Percentiles rank a stretch among this genome's conserved stretches.
Evolutionary conservation across 2,113 vertebrate species (phyloP).

Genomic region (Eonycteris spelaea): DNA sequence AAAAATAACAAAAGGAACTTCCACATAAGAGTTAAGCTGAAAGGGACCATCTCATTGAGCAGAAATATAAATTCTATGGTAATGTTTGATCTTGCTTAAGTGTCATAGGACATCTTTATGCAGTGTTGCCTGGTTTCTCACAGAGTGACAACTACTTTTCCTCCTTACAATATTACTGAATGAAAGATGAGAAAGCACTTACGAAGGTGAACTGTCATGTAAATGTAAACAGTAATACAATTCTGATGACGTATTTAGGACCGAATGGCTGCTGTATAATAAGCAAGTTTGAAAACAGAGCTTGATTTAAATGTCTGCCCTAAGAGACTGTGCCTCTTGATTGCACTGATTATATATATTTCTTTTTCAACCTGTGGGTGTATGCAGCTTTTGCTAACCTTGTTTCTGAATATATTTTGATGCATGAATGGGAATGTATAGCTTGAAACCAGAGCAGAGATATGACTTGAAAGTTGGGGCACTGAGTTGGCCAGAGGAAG

Average conservation of each 20-base stretch:
- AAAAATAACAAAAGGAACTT: neutral
- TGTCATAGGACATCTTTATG: neutral
- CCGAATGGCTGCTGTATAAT: neutral
- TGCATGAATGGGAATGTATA: neutral
- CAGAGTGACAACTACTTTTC: neutral
- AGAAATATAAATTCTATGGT: neutral
- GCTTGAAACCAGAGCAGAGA: neutral
- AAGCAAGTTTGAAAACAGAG: neutral
- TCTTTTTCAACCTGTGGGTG: neutral
- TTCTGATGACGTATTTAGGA: neutral
- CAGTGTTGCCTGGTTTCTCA: neutral
- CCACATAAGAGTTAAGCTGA: neutral
- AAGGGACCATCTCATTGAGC: neutral
- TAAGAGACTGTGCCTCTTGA: neutral
- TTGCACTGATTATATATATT: neutral
- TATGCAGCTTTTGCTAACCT: neutral
- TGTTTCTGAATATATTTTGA: neutral
- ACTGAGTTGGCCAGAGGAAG: neutral
- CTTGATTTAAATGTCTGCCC: neutral
- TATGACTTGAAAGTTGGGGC: neutral
- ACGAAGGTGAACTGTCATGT: neutral
- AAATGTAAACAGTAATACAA: neutral
- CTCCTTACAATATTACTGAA: neutral
- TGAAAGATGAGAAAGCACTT: neutral
- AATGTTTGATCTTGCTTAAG: neutral